phyloP scores from a whole-genome alignment of 2,888 invertebrate genomes.

The Petrophora chlorosata region DNA sequence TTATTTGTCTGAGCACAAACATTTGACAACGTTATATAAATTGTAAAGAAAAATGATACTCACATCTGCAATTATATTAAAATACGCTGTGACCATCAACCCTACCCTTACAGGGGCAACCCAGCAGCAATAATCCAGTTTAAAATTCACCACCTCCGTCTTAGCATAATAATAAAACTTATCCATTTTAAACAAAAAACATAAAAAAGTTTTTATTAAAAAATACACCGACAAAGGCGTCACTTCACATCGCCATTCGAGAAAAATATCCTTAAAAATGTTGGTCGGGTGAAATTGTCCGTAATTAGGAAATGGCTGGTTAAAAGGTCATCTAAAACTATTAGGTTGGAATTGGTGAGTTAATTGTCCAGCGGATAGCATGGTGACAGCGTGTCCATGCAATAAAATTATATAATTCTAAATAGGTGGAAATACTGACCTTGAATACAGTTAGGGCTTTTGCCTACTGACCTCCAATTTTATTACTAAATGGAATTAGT shows the following conservation, averaged over 20 bases:
- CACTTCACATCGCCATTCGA: slow-evolving; percentile 23
- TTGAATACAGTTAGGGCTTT: no score
- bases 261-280: slow-evolving; percentile 30
- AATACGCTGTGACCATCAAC: slow-evolving; percentile 55
- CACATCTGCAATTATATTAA: slow-evolving; percentile 58
- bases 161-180: slow-evolving; percentile 51
- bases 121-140: slow-evolving; percentile 61
- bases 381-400: slow-evolving; percentile 29
- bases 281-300: slow-evolving; percentile 35
- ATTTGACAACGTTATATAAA: no score
- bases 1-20: no score
- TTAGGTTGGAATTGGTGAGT: slow-evolving; percentile 38
- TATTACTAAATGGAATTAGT: no score
- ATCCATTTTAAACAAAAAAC: slow-evolving; percentile 24
- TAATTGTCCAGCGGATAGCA: slow-evolving; percentile 39
- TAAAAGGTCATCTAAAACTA: slow-evolving; percentile 57
- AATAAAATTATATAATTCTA: not conserved
- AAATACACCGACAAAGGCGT: slow-evolving; percentile 13
- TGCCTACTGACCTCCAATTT: no score
- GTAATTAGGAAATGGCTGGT: slow-evolving; percentile 67
- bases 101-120: slow-evolving; percentile 59
- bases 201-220: not conserved
- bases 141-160: slow-evolving; percentile 50
- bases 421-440: no score
- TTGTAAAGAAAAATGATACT: slow-evolving; percentile 42